Evolutionary conservation across 1,140 invertebrate species (phyloP), one percentile per base, ranked within the genome.

Genomic region (Bilobella aurantiaca): DNA sequence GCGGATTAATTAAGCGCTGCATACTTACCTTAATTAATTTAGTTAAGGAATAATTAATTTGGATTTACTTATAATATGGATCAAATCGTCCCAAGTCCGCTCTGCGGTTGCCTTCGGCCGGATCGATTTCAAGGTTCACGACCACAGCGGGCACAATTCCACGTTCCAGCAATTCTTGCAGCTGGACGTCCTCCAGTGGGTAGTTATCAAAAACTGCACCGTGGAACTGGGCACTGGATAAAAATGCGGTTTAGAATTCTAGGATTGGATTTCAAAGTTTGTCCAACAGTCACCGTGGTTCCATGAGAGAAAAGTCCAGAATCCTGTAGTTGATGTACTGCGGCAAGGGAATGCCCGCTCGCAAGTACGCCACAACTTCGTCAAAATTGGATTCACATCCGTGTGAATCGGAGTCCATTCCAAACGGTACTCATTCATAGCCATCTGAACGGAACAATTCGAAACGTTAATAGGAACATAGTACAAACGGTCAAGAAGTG

Each of bases 141-240:
- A 69, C 63, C 0, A 69, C 18, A 18, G 49, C 30, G 1, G 70
- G 70, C 8, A 69, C 34, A 2, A 67, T 27, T 23, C 67, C 70
- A 31, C 67, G 23, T 30, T 69, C 63, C 18, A 65, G n/a, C 0
- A 72, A 29, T 31, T 69, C 65, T 32, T 69, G 63, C 18, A 69
- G 29, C 21, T 69, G 60, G 1, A 58, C 37, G 2, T 49, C 30
- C 29, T 66, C 42, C 12, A 58, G 2, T n/a, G 70, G 70, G 37
- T 67, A 72, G 53, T 66, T 62, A 46, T 72, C 70, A 53, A 69
- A 69, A 2, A 72, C 60, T 1, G 62, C 34, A 3, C 70, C 70
- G 32, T 65, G 64, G 31, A 61, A 47, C 31, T 72, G 70, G 2
- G 68, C 70, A 27, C 66, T 70, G 27, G 27, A n/a, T 37, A 34